These are phyloP conservation scores for Ladona fulva DNA, from an alignment of 1,140 invertebrate genomes.

Conservation along the genomic window DNA sequence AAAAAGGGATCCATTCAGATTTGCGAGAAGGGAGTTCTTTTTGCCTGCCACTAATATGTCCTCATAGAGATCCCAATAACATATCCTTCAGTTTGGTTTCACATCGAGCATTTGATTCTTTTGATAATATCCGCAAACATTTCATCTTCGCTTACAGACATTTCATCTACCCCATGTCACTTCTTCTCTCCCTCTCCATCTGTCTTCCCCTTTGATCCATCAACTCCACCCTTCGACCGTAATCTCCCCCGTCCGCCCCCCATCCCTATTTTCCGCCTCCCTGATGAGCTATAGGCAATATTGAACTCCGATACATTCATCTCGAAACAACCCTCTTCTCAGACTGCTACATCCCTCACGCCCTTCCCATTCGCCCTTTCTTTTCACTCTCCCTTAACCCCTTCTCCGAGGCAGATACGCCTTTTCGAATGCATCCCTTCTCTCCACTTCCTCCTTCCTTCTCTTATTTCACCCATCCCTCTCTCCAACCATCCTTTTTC, in stretches of 20 bases:
- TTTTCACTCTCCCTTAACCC: background rate
- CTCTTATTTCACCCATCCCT: too few species aligned
- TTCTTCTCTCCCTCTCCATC: background rate
- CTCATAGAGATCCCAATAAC: constrained; percentile 1
- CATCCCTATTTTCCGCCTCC: background rate
- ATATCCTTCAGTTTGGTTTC: constrained; percentile 4
- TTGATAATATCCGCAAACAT: constrained; percentile 2
- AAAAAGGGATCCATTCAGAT: too few species aligned
- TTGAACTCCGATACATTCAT: constrained; percentile 9
- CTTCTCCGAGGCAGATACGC: background rate
- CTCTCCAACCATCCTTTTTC: too few species aligned
- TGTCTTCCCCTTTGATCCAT: constrained; percentile 3
- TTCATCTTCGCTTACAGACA: constrained; percentile 4
- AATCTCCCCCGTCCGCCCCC: background rate
- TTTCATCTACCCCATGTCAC: background rate
- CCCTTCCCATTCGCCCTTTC: background rate
- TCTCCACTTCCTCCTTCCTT: background rate
- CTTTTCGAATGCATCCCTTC: background rate
- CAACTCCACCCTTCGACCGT: background rate
- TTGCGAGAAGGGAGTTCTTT: too few species aligned
- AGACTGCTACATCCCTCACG: background rate
- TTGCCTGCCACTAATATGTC: background rate
- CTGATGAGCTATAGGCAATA: constrained; percentile 9
- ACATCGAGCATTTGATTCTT: constrained; percentile 9
- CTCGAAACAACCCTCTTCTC: constrained; percentile 3